These are phyloP conservation scores for Pseudorectes ferrugineus DNA, from an alignment of 2,113 vertebrate species.

Conservation along the genomic window DNA sequence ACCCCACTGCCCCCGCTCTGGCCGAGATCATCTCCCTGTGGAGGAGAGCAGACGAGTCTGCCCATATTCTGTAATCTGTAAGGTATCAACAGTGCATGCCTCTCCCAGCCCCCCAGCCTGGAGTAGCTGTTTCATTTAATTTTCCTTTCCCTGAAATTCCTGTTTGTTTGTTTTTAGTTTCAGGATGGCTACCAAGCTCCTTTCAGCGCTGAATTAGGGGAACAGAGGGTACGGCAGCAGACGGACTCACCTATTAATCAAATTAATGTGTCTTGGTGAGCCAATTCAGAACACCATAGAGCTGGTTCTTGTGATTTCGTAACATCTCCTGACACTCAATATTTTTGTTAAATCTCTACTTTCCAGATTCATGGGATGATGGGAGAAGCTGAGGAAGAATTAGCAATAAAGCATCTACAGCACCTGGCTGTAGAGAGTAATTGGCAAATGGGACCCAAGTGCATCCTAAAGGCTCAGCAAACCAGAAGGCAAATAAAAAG, in stretches of 20 bases:
- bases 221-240: not conserved
- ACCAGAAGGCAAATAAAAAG: constrained; percentile 12
- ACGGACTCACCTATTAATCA: not conserved
- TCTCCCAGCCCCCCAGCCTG: not conserved
- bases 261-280: not conserved
- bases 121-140: not conserved
- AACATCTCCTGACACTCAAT: not conserved
- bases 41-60: not conserved
- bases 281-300: not conserved
- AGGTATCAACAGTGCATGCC: not conserved
- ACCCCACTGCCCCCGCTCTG: not conserved
- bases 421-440: not conserved
- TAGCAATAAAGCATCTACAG: not conserved
- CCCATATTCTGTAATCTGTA: not conserved
- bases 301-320: not conserved
- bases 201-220: not conserved
- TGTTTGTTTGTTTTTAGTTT: not conserved
- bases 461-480: not conserved
- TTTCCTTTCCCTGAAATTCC: not conserved
- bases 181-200: not conserved
- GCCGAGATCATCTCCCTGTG: fast-evolving
- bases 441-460: not conserved
- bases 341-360: not conserved
- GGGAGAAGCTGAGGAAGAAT: not conserved
- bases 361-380: not conserved